Conservation (phyloP, 2,113 vertebrate species). For the Xiphophorus maculatus region DNA sequence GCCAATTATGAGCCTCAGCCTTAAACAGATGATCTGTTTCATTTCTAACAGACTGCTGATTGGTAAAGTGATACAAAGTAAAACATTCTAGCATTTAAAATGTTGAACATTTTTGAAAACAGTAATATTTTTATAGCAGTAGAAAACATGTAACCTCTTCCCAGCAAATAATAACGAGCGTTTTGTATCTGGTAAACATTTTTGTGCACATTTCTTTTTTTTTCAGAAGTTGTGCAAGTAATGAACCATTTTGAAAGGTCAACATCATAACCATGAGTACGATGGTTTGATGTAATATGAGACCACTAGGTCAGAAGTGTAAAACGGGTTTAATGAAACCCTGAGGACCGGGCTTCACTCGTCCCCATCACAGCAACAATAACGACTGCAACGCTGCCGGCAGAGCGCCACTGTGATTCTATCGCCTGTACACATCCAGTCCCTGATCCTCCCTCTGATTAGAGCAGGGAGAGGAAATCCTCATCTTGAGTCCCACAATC, state of each 20-base stretch:
- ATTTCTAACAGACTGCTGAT: neutral
- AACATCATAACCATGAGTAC: neutral
- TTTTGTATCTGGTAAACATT: neutral
- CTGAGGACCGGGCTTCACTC: conserved; percentile 22
- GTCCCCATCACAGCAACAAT: conserved; percentile 49
- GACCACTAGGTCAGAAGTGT: conserved; percentile 39
- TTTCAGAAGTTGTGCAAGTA: neutral
- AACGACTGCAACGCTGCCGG: conserved; percentile 30
- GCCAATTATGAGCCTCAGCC: conserved; percentile 21
- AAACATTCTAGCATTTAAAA: no score
- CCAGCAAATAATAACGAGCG: conserved; percentile 1
- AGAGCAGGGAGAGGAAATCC: conserved; percentile 68
- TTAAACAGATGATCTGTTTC: neutral
- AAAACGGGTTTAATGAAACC: conserved; percentile 15
- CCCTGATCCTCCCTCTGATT: conserved; percentile 68
- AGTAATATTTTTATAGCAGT: neutral
- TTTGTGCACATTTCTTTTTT: conserved; percentile 8
- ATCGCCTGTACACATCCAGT: conserved; percentile 62
- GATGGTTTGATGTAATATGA: conserved; percentile 19
- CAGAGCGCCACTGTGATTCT: conserved; percentile 23
- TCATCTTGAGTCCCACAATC: conserved; percentile 75
- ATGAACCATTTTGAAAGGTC: neutral
- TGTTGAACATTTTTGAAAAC: neutral
- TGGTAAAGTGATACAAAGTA: no score
- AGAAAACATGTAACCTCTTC: neutral